These are phyloP conservation scores for Sylvietta virens DNA, from an alignment of 2,113 vertebrate species.

Conservation along the genomic window DNA sequence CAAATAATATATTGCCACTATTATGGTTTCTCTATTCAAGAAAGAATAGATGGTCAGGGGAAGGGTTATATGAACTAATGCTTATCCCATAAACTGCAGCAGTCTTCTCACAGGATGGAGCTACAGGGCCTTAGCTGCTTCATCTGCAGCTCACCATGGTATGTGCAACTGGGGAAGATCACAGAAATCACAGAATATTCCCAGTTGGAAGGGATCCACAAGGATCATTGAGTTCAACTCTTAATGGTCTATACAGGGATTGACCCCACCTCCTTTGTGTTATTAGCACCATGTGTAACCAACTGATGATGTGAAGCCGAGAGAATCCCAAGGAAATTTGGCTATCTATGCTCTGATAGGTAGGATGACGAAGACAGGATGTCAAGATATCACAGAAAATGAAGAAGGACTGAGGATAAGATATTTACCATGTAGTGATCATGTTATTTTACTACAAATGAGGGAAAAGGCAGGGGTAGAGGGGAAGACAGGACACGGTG, in stretches of 20 bases:
- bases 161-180: background rate
- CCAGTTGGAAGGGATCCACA: background rate
- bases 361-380: background rate
- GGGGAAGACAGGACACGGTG: accelerated
- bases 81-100: background rate
- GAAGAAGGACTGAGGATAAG: background rate
- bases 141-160: background rate
- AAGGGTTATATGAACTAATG: background rate
- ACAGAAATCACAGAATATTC: background rate
- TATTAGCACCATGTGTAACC: background rate
- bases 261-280: accelerated
- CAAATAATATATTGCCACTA: background rate
- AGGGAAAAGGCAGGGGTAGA: background rate
- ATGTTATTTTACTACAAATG: background rate
- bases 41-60: background rate
- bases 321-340: background rate
- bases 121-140: background rate
- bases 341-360: background rate
- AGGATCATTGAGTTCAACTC: background rate
- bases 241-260: background rate
- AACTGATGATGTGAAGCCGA: background rate
- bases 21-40: background rate
- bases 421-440: background rate
- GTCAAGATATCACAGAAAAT: background rate
- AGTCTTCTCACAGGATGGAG: background rate